These are phyloP conservation scores for Mizuhopecten yessoensis DNA, from an alignment of 1,140 invertebrate genomes.

Conservation along the genomic window DNA sequence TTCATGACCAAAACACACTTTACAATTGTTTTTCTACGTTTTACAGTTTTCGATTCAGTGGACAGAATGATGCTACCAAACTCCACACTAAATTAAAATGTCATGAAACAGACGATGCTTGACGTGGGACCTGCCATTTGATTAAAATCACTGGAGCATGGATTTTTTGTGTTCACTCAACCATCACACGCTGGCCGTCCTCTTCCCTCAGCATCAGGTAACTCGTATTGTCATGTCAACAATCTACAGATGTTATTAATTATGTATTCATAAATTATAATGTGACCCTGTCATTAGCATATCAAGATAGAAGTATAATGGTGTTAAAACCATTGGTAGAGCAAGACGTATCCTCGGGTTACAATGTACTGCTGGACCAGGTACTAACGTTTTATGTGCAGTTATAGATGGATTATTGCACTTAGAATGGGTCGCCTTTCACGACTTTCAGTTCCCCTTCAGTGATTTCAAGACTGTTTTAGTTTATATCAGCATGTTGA, in stretches of 20 bases:
- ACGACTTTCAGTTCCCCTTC: neutral
- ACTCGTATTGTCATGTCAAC: neutral
- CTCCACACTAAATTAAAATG: neutral
- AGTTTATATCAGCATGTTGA: neutral
- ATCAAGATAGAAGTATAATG: neutral
- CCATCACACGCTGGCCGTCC: neutral
- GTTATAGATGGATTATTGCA: too few relatives aligned
- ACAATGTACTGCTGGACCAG: neutral
- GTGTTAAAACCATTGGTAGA: neutral
- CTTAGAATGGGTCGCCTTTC: neutral
- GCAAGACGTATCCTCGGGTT: neutral
- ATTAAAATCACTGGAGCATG: conserved; percentile 17
- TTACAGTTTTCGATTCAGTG: neutral
- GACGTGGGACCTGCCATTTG: neutral
- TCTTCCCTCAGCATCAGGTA: neutral
- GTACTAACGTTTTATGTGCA: neutral
- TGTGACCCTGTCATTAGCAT: conserved; percentile 13
- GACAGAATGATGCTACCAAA: neutral
- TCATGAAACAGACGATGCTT: conserved; percentile 6
- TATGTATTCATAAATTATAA: conserved; percentile 8
- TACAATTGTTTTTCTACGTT: neutral
- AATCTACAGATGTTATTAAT: conserved; percentile 1
- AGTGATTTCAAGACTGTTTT: neutral
- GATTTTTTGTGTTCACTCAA: neutral
- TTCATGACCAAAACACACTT: neutral